Evolutionary conservation across 2,888 invertebrate genomes (phyloP), one percentile per base, ranked within the genome.

Genomic region (Agriopis aurantiaria): DNA sequence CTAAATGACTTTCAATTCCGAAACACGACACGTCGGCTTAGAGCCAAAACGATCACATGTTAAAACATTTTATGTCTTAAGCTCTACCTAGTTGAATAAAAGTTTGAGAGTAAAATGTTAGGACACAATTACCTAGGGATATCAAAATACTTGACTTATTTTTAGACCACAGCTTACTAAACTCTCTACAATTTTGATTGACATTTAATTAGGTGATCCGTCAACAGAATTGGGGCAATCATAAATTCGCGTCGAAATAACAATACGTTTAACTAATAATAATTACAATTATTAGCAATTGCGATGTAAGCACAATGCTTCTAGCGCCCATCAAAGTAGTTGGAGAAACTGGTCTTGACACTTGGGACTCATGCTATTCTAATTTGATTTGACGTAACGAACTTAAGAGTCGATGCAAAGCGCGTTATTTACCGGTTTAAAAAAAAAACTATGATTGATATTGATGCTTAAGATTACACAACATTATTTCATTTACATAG

Each of bases 231-330:
- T 60, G 43, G 66, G 49, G 53, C 49, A 56, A 12, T 70, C 40
- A 17, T 49, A 61, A 56, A 57, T 61, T 69, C 8, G 17, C 45
- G 49, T 57, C 45, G 4, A 45, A 57, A 49, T 63, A 66, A 65
- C 58, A 63, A 66, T 68, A 64, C 23, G 41, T 68, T 69, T 45
- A 56, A 76, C 78, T 87, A 88, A 89, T 89, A 91, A 89, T 88
- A 90, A 85, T 85, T 77, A 81, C 88, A 89, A 88, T 91, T 91
- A 91, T 91, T 91, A 92, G 89, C 91, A 88, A 91, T 90, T 80
- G 86, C 80, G 78, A 80, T 83, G 75, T 69, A 77, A 79, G 81
- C 85, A 88, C 83, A 88, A 88, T 85, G 79, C 82, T 80, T 80
- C 76, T 80, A 74, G 82, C 85, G 85, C 84, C 81, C 84, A 85